Base-by-base conservation (phyloP, 2,888 invertebrate species). In the Eupithecia subumbrata region DNA sequence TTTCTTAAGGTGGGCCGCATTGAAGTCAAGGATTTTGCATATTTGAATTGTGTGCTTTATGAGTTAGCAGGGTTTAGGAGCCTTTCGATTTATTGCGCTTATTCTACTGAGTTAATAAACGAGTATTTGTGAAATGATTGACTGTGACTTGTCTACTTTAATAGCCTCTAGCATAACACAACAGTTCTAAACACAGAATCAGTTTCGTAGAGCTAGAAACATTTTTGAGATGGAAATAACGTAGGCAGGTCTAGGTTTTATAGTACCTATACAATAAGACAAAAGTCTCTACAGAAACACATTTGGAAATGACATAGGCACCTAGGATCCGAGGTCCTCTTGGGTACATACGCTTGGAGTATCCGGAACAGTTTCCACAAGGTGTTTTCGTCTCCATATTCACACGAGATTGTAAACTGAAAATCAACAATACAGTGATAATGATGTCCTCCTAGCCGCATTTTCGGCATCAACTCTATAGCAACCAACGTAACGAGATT, bases 11-110 rank as follows among this genome's bases (percentile, higher is more conserved):
- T 71, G 76, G 72, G 76, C 70, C 74, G 77, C 78, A 79, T 80
- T 81, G 79, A 74, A 81, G 81, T 81, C 81, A 81, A 81, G 81
- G 81, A 79, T 76, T 74, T 76, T 75, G 71, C 77, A 71, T 76
- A 76, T 80, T 81, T 79, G 76, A 79, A 81, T 75, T 71, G 77
- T 79, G 77, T 79, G 78, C 77, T 78, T 80, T 77, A 79, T 81
- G 79, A 78, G 72, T 77, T 79, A 79, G 40, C 56, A 37, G 43
- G 74, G 56, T 67, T 52, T 52, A 72, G 71, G 71, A 74, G 72
- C 77, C 74, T 77, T 75, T 75, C 68, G n/a, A 67, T 75, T 64
- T 63, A 66, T 72, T 56, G 30, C 25, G 66, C 30, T 69, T 70
- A 71, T 72, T 69, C 63, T 52, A 22, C 22, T 45, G 40, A 22